phyloP scores from a whole-genome alignment of 1,140 invertebrate genomes.

The Limonius californicus region DNA sequence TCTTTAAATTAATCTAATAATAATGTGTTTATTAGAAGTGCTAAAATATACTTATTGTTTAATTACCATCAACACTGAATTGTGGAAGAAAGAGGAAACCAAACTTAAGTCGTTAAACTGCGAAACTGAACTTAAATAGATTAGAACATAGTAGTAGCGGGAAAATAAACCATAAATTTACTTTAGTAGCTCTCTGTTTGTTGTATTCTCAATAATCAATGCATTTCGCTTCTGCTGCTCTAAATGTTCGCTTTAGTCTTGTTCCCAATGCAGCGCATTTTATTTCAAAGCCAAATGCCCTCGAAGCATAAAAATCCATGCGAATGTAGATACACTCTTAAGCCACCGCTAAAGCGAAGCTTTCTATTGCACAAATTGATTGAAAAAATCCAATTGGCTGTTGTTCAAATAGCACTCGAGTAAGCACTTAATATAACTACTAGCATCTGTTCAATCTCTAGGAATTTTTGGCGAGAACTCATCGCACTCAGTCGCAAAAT shows the following conservation, averaged over 20 bases:
- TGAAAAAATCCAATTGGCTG: conserved; percentile 14
- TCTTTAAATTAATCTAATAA: too few species aligned
- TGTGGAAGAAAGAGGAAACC: too few species aligned
- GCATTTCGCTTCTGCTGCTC: too few species aligned
- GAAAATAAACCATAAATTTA: too few species aligned
- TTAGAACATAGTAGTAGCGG: too few species aligned
- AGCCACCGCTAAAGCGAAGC: conserved; percentile 1
- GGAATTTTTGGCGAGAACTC: not conserved
- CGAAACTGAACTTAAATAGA: too few species aligned
- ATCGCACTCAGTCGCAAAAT: not conserved
- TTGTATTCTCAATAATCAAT: too few species aligned
- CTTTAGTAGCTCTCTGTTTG: too few species aligned
- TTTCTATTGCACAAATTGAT: conserved; percentile 8
- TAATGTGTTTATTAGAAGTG: too few species aligned
- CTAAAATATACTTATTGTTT: too few species aligned
- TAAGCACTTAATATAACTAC: conserved; percentile 12
- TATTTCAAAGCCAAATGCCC: not conserved
- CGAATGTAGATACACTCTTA: conserved; percentile 8
- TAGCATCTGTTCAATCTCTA: not conserved
- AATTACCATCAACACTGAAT: too few species aligned
- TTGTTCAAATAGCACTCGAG: conserved; percentile 12
- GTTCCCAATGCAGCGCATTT: not conserved
- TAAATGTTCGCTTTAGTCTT: not conserved
- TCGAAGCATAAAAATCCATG: not conserved
- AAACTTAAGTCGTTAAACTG: too few species aligned